These are phyloP conservation scores for Pseudochaenichthys georgianus DNA, from an alignment of 2,797 vertebrate species.

Conservation along the genomic window DNA sequence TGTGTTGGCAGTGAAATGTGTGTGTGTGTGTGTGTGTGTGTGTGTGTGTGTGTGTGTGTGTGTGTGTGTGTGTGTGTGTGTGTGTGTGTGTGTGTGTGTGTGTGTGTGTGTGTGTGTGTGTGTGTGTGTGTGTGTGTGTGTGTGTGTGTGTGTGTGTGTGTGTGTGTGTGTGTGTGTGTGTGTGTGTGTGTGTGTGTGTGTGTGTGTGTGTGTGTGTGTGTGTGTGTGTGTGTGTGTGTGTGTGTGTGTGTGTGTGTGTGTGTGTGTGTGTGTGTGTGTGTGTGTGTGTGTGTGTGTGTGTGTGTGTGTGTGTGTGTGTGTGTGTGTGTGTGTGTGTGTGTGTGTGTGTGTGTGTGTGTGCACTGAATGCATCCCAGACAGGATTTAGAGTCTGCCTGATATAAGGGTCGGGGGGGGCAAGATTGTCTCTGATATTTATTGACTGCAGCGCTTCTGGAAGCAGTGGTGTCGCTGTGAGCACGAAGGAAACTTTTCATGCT, in stretches of 20 bases:
- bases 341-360: too few species aligned
- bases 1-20: slow-evolving; percentile 40
- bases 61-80: too few species aligned
- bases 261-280: slow-evolving; percentile 27
- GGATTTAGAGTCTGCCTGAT: slow-evolving; percentile 76
- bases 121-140: slow-evolving; percentile 17
- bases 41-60: too few species aligned
- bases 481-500: slow-evolving; percentile 34
- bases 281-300: slow-evolving; percentile 5
- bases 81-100: too few species aligned
- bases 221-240: slow-evolving; percentile 3
- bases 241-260: slow-evolving; percentile 29
- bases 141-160: slow-evolving; percentile 29
- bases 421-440: slow-evolving; percentile 76
- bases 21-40: slow-evolving; percentile 26
- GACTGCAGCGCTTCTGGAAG: slow-evolving; percentile 51
- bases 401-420: slow-evolving; percentile 35
- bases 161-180: neutral
- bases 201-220: slow-evolving; percentile 28
- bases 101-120: too few species aligned
- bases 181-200: neutral
- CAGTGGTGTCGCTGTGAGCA: slow-evolving; percentile 2
- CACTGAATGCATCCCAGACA: slow-evolving; percentile 70
- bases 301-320: slow-evolving; percentile 27
- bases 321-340: too few species aligned